Evolutionary conservation across 2,113 vertebrate species (phyloP).

Genomic region (Nesoenas mayeri): DNA sequence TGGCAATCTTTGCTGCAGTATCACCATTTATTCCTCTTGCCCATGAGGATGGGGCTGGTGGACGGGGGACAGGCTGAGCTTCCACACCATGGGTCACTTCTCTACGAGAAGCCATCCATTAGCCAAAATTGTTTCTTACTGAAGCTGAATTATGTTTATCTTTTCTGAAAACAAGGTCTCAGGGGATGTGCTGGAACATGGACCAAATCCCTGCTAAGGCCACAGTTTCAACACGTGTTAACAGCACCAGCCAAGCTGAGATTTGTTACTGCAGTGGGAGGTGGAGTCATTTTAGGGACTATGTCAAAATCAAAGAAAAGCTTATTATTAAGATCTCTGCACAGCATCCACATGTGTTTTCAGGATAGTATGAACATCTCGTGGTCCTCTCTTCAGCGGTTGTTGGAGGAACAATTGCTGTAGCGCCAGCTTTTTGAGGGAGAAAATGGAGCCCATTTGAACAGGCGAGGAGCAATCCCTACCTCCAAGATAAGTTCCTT

Average conservation of each 20-base stretch:
- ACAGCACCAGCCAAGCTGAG: neutral
- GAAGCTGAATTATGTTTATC: neutral
- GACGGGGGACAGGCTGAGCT: neutral
- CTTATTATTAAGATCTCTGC: neutral
- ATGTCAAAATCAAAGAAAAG: neutral
- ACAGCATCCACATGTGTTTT: neutral
- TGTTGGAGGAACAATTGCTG: neutral
- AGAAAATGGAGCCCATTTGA: neutral
- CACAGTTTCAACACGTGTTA: neutral
- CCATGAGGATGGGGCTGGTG: neutral
- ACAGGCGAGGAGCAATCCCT: neutral
- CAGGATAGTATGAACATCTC: neutral
- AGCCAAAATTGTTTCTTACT: neutral
- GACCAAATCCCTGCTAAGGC: neutral
- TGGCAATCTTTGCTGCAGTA: neutral
- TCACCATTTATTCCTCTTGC: neutral
- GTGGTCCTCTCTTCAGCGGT: neutral
- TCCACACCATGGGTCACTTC: neutral
- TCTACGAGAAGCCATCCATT: neutral
- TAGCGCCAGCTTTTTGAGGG: neutral
- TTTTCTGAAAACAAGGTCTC: neutral
- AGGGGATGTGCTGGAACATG: neutral
- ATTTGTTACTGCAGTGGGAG: neutral
- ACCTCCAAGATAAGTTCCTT: slow-evolving; percentile 97
- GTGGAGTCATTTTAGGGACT: neutral